phyloP scores from a whole-genome alignment of 2,113 vertebrate genomes.

The Malaclemys terrapin region DNA sequence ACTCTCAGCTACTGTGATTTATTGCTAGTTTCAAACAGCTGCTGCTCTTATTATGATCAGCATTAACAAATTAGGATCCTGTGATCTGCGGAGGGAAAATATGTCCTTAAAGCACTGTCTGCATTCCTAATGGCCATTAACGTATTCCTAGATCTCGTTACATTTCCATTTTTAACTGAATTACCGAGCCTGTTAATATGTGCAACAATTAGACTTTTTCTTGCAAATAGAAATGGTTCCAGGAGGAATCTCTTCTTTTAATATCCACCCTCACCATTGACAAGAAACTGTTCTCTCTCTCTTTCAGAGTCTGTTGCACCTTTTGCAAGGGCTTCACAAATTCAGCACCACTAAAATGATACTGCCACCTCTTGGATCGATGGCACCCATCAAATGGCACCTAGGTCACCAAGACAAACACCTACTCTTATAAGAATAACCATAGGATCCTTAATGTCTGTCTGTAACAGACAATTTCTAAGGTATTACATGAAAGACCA shows the following conservation, averaged over 20 bases:
- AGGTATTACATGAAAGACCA: not conserved
- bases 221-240: conserved; percentile 11
- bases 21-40: conserved; percentile 34
- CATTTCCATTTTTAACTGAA: conserved; percentile 63
- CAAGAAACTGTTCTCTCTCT: not conserved
- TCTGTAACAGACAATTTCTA: not conserved
- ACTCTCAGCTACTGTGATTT: conserved; percentile 29
- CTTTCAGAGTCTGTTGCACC: conserved; percentile 13
- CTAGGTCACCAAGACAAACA: not conserved
- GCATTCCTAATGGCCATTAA: conserved; percentile 37
- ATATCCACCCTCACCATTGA: not conserved
- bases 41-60: conserved; percentile 11
- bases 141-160: conserved; percentile 48
- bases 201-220: conserved; percentile 44
- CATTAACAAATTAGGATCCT: conserved; percentile 31
- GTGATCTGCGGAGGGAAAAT: conserved; percentile 23
- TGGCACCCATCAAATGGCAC: not conserved
- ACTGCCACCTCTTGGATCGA: not conserved
- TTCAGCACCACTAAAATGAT: not conserved
- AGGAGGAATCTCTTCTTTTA: conserved; percentile 20
- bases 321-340: not conserved
- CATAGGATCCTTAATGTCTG: not conserved
- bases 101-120: not conserved
- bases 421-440: not conserved
- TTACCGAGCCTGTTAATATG: conserved; percentile 49